Base-by-base conservation (phyloP, 2,888 invertebrate genomes). In the Leptinotarsa haldemani region DNA sequence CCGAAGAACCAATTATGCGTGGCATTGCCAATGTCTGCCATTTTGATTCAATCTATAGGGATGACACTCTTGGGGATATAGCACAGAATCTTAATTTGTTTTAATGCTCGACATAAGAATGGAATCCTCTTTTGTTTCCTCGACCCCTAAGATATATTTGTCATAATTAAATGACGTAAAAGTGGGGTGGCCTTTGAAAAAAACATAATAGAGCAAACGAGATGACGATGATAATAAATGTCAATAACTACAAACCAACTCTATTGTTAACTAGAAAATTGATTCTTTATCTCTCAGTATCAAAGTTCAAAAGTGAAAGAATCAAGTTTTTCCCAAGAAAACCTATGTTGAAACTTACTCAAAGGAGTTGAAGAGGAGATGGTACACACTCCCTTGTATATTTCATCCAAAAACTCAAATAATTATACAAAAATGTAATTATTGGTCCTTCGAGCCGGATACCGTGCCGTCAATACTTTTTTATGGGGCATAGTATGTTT, bases 11-110 rank as follows among this genome's bases (percentile, higher is more conserved):
- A 86, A 86, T 86, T 86, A 86, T 85, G 86, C 86, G 86, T 85
- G 83, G 77, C 75, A 79, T 78, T 69, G 75, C 69, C 84, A 84
- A 84, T 83, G 83, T 84, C 84, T 84, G 85, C 86, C 87, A 86
- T 89, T 88, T 87, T 88, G 87, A 89, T 89, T 89, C 90, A 89
- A 90, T 90, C 90, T 89, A 90, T 90, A 87, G 89, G 88, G 88
- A 90, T 90, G 90, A 90, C 90, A 90, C 90, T 89, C 90, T 83
- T 80, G 90, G 90, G 79, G 77, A 75, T 76, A 84, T 83, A 82
- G 83, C 83, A 78, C 80, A 81, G 82, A 84, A 85, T 86, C 86
- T 86, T 86, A 86, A 86, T 86, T 86, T 85, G 86, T 85, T 86
- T 86, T 86, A 86, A 86, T 83, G 80, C 80, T 66, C 75, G 76